Evolutionary conservation across 2,113 vertebrate species (phyloP).

Genomic region (Peromyscus californicus): DNA sequence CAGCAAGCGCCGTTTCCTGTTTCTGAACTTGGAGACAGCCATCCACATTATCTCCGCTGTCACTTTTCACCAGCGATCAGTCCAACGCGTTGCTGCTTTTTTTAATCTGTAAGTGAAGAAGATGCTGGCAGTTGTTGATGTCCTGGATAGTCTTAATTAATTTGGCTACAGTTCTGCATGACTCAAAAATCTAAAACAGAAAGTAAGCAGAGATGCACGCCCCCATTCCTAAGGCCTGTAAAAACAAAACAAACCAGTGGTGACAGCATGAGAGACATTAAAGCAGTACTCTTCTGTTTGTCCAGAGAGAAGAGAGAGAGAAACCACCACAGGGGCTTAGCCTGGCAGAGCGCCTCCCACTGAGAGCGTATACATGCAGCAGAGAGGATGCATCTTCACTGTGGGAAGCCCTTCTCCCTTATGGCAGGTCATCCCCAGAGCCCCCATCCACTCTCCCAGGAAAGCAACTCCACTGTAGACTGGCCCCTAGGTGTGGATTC

Average conservation of each 20-base stretch:
- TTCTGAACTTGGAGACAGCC: slow-evolving; percentile 55
- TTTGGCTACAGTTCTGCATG: background rate
- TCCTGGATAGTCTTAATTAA: background rate
- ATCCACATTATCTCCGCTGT: slow-evolving; percentile 11
- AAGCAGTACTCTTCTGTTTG: background rate
- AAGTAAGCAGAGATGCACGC: background rate
- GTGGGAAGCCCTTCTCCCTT: background rate
- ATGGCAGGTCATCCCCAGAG: background rate
- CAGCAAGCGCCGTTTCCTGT: slow-evolving; percentile 66
- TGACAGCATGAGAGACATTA: background rate
- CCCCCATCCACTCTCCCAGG: background rate
- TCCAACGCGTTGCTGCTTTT: background rate
- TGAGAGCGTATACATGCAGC: background rate
- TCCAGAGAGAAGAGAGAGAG: background rate
- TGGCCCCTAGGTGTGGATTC: background rate
- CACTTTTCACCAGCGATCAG: slow-evolving; percentile 13
- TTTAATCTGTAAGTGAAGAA: background rate
- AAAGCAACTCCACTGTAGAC: background rate
- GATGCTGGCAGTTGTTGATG: background rate
- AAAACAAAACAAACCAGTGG: background rate
- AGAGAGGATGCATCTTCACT: background rate
- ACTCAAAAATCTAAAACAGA: background rate
- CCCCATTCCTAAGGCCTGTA: background rate
- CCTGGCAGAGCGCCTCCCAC: too few species aligned
- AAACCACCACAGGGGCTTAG: background rate